Percentiles rank a stretch among this genome's conserved stretches.
Conservation (phyloP, 2,113 vertebrate genomes). For the Apeltes quadracus region DNA sequence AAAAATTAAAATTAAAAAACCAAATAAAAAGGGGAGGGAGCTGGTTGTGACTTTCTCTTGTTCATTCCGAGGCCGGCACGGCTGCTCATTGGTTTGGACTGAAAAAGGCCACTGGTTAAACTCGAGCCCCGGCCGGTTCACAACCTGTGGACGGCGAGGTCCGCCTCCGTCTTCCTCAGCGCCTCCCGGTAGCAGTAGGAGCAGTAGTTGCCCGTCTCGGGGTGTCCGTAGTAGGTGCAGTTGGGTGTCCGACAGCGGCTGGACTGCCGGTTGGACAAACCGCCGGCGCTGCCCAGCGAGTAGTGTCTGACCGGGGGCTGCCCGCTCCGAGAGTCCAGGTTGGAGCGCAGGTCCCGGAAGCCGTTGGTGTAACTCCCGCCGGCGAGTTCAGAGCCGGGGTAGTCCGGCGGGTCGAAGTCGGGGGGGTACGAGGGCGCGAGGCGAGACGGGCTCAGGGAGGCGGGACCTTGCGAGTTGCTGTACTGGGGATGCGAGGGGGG, state of each 20-base stretch:
- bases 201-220: conserved; percentile 94
- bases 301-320: conserved; percentile 78
- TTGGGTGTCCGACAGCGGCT: conserved; percentile 90
- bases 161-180: conserved; percentile 85
- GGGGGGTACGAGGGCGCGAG: conserved; percentile 70
- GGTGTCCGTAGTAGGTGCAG: conserved; percentile 94
- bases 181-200: conserved; percentile 95
- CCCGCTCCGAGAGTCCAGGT: conserved; percentile 69
- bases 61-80: conserved; percentile 25
- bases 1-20: conserved; percentile 12
- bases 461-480: conserved; percentile 58
- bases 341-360: conserved; percentile 81
- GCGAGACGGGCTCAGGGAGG: conserved; percentile 70
- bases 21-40: conserved; percentile 3
- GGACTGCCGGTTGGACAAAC: conserved; percentile 78
- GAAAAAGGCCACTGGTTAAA: conserved; percentile 63
- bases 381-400: conserved; percentile 42
- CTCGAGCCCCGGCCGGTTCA: conserved; percentile 68
- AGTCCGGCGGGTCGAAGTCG: conserved; percentile 65
- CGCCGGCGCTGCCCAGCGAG: conserved; percentile 80
- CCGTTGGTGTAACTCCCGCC: conserved; percentile 76
- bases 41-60: conserved; percentile 23
- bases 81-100: neutral
- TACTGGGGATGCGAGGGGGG: conserved; percentile 67
- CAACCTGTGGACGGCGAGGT: conserved; percentile 87